phyloP scores from a whole-genome alignment of 2,113 vertebrate species.

The Scalopus aquaticus region DNA sequence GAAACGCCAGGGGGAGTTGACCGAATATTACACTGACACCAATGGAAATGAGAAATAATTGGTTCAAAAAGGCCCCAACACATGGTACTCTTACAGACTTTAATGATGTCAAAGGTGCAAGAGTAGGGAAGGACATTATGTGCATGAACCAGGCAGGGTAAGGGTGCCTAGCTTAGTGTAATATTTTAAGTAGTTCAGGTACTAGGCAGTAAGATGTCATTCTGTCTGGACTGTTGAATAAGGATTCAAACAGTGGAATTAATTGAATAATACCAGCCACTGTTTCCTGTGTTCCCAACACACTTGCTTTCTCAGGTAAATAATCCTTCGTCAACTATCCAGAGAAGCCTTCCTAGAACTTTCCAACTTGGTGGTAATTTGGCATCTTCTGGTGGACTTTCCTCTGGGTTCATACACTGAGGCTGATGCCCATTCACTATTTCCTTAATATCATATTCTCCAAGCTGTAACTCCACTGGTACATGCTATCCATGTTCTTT shows the following conservation, averaged over 20 bases:
- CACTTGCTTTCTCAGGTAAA: background rate
- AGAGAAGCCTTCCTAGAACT: background rate
- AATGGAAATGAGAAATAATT: background rate
- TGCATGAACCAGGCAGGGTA: background rate
- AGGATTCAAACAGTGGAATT: background rate
- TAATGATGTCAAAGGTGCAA: background rate
- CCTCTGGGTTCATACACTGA: background rate
- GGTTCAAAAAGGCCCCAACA: background rate
- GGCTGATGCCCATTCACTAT: background rate
- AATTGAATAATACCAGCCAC: background rate
- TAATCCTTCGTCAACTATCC: background rate
- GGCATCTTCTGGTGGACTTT: background rate
- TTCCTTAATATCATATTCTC: conserved; percentile 36
- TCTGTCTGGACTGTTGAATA: background rate
- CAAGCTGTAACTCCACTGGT: background rate
- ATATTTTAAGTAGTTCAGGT: background rate
- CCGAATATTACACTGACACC: background rate
- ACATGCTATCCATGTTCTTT: conserved; percentile 24
- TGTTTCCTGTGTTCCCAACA: background rate
- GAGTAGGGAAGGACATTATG: background rate
- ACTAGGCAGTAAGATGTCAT: background rate
- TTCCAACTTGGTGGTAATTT: background rate
- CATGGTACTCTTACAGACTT: background rate
- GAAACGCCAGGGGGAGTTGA: background rate
- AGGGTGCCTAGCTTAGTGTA: background rate